Conservation (phyloP, 2,888 invertebrate genomes). For the Xylophagus ater region DNA sequence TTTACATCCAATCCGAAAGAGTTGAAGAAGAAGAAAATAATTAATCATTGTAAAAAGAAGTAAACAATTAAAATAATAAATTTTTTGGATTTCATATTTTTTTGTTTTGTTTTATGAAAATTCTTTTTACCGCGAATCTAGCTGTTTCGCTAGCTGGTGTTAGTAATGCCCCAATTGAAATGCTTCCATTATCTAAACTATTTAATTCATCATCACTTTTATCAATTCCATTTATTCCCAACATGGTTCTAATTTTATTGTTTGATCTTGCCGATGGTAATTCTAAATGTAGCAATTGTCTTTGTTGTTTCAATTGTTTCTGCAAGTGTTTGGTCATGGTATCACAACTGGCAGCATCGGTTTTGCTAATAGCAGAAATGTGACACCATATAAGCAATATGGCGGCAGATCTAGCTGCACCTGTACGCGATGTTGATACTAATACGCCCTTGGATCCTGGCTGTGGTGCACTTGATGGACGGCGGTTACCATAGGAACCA, state of each 20-base stretch:
- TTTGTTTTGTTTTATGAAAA: slow-evolving; percentile 9
- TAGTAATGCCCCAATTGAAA: slow-evolving; percentile 40
- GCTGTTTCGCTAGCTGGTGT: slow-evolving; percentile 41
- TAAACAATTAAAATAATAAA: too few species aligned
- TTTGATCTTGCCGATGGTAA: slow-evolving; percentile 37
- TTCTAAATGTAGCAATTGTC: slow-evolving; percentile 39
- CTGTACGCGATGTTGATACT: slow-evolving; percentile 76
- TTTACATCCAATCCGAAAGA: too few species aligned
- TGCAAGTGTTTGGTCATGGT: slow-evolving; percentile 38
- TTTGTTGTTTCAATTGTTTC: slow-evolving; percentile 39
- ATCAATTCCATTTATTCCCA: slow-evolving; percentile 37
- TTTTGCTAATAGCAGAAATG: slow-evolving; percentile 49
- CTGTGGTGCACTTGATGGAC: slow-evolving; percentile 42
- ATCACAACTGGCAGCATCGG: slow-evolving; percentile 20
- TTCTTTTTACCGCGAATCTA: slow-evolving; percentile 38
- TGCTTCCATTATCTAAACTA: slow-evolving; percentile 35
- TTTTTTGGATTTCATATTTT: too few species aligned
- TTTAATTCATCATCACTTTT: slow-evolving; percentile 31
- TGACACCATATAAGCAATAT: slow-evolving; percentile 90
- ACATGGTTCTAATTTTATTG: slow-evolving; percentile 37
- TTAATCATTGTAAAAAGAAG: too few species aligned
- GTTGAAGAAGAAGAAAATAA: too few species aligned
- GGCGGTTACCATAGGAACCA: slow-evolving; percentile 41
- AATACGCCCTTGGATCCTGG: slow-evolving; percentile 53
- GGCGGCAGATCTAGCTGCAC: slow-evolving; percentile 87